Evolutionary conservation across 2,113 vertebrate genomes (phyloP), one percentile per base, ranked within the genome.

Genomic region (Hippoglossus stenolepis): DNA sequence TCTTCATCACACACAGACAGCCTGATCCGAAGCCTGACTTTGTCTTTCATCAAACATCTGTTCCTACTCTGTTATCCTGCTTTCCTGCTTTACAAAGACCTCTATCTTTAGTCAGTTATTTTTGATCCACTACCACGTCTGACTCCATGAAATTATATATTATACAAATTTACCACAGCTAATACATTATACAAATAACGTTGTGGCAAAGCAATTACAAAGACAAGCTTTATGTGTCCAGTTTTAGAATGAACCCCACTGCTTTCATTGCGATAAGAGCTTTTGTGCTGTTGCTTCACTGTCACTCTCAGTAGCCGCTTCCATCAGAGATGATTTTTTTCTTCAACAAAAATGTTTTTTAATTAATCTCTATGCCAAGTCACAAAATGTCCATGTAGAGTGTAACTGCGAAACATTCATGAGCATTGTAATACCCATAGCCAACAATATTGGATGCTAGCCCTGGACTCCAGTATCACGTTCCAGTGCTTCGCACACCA

Each of bases 11-110:
- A 68, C 28, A 57, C 62, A 66, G 71, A 56, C 62, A 73, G 71
- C 38, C 70, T 64, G 57, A 67, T 60, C 65, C 3, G 24, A 81
- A 31, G 79, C 53, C 53, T 40, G 60, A 79, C 69, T 78, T 49
- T 18, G 61, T 54, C 75, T 68, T 35, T 58, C 40, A 64, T 74
- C 82, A 70, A 57, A 75, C 75, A 75, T 79, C 76, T 75, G 66
- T 58, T 75, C 53, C 31, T 26, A 23, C 57, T n/a, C 57, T 18
- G 18, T 12, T 63, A 24, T 53, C 38, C 56, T 40, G 60, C 54
- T 9, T 57, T 62, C 58, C 8, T 28, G 43, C 23, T 60, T 54
- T 43, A 5, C 51, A 47, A 35, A 31, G n/a, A n/a, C 14, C 26
- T 68, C 35, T 38, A 38, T 15, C 18, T 18, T 12, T 12, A 35